These are phyloP conservation scores for Mythimna pallens DNA, from an alignment of 2,888 invertebrate genomes.

Conservation along the genomic window DNA sequence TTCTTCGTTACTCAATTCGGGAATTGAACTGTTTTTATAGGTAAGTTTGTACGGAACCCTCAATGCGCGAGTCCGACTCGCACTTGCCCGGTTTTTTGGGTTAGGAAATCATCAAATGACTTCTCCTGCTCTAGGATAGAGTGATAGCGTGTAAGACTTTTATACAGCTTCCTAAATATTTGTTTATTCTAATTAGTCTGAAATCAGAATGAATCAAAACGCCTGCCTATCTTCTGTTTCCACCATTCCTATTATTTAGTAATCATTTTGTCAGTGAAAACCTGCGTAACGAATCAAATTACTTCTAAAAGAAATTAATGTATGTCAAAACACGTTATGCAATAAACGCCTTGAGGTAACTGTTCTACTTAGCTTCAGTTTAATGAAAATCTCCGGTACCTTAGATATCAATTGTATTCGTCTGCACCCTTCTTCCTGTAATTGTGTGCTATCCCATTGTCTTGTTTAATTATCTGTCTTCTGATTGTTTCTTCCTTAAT, in stretches of 20 bases:
- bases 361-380: not conserved
- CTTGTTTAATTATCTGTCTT: conserved; percentile 29
- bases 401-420: conserved; percentile 16
- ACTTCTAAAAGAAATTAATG: not conserved
- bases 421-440: conserved; percentile 18
- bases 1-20: too few relatives aligned
- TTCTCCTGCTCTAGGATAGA: too few relatives aligned
- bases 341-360: conserved; percentile 12
- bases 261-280: not conserved
- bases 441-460: conserved; percentile 37
- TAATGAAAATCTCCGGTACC: conserved; percentile 25
- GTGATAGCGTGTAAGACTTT: too few relatives aligned
- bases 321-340: conserved; percentile 12
- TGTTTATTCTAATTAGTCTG: too few relatives aligned
- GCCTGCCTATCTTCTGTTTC: not conserved
- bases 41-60: too few relatives aligned
- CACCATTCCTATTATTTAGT: not conserved
- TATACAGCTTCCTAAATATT: too few relatives aligned
- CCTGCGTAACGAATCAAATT: not conserved
- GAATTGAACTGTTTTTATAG: too few relatives aligned
- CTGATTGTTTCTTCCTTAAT: conserved; percentile 20
- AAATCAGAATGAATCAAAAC: not conserved
- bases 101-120: too few relatives aligned
- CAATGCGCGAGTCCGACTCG: too few relatives aligned
- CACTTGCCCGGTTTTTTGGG: too few relatives aligned